phyloP scores from a whole-genome alignment of 2,113 vertebrate species.

The Syngnathus typhle region DNA sequence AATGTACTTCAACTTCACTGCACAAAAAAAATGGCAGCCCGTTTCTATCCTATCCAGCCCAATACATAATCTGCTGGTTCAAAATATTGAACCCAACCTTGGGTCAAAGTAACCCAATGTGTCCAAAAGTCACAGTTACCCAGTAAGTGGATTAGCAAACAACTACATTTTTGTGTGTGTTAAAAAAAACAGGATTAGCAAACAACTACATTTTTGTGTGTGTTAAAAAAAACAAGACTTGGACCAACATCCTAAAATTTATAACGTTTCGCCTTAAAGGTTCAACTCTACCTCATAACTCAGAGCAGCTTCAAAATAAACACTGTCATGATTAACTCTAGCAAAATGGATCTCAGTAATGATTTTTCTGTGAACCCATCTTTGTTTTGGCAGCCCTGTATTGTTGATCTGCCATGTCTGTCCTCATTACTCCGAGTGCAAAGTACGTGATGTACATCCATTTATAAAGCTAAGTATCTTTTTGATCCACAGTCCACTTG shows the following conservation, averaged over 20 bases:
- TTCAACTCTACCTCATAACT: neutral
- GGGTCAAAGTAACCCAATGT: too few species aligned
- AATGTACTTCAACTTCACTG: too few species aligned
- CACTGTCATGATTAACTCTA: neutral
- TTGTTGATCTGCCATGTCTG: slow-evolving; percentile 32
- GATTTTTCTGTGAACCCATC: slow-evolving; percentile 28
- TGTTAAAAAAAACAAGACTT: too few species aligned
- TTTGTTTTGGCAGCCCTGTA: slow-evolving; percentile 39
- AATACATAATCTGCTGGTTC: too few species aligned
- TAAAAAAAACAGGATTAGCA: too few species aligned
- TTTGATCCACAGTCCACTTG: slow-evolving; percentile 22
- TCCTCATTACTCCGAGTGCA: slow-evolving; percentile 33
- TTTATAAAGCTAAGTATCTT: slow-evolving; percentile 29
- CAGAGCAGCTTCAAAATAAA: neutral
- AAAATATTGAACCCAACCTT: too few species aligned
- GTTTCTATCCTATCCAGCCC: too few species aligned
- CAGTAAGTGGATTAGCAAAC: too few species aligned
- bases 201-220: too few species aligned
- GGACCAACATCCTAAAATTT: neutral
- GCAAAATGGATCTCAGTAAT: neutral
- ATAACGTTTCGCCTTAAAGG: neutral
- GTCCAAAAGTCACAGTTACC: too few species aligned
- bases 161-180: too few species aligned
- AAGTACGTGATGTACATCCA: slow-evolving; percentile 45
- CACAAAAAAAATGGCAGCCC: too few species aligned